Conservation (phyloP, 2,113 vertebrate genomes). For the Chionis minor region DNA sequence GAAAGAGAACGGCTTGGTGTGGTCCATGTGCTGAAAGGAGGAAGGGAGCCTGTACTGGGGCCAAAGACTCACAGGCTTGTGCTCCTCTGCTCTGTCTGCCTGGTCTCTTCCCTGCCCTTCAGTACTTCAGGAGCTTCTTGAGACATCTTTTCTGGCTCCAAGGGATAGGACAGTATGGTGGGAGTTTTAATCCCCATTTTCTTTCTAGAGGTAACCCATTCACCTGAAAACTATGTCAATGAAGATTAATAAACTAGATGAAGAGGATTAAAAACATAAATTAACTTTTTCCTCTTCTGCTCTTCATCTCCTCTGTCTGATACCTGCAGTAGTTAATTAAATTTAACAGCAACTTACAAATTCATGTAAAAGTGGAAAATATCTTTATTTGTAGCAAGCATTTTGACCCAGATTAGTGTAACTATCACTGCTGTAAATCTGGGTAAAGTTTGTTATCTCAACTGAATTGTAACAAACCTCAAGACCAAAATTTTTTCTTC, state of each 20-base stretch:
- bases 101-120: background rate
- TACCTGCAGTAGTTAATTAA: background rate
- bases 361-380: background rate
- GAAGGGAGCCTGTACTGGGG: background rate
- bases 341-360: background rate
- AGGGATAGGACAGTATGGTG: background rate
- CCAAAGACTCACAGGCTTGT: fast-evolving
- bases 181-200: background rate
- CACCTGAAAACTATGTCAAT: background rate
- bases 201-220: background rate
- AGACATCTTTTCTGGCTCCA: background rate
- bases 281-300: background rate
- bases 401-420: background rate
- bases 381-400: background rate
- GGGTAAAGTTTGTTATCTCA: background rate
- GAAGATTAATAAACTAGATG: background rate
- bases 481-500: background rate
- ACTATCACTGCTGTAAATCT: background rate
- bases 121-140: background rate
- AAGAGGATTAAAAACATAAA: background rate
- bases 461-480: background rate
- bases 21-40: background rate
- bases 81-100: background rate
- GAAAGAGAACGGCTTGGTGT: background rate
- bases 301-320: background rate